These are phyloP conservation scores for cattle (Bos taurus) DNA, from an alignment of 2,113 vertebrate species.

Conservation along the genomic window ARS-UCD2.0 NC_037350.1:36848501-36849000, in stretches of 20 bases:
- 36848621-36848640: too few species aligned
- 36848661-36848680: not conserved
- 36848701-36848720: not conserved
- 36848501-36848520: not conserved
- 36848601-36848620: not conserved
- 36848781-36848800: not conserved
- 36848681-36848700: not conserved
- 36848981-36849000: not conserved
- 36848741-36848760: not conserved
- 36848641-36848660: not conserved
- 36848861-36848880: not conserved
- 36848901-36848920: not conserved
- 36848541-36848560: not conserved
- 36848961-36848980: not conserved
- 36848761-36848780: not conserved
- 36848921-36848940: not conserved
- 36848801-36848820: not conserved
- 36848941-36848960: not conserved
- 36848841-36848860: not conserved
- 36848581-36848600: not conserved
- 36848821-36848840: not conserved
- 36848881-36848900: not conserved
- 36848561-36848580: not conserved
- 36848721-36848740: not conserved
- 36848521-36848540: not conserved